phyloP scores from a whole-genome alignment of 2,888 invertebrate species.

The Hipparchia sbordonii region DNA sequence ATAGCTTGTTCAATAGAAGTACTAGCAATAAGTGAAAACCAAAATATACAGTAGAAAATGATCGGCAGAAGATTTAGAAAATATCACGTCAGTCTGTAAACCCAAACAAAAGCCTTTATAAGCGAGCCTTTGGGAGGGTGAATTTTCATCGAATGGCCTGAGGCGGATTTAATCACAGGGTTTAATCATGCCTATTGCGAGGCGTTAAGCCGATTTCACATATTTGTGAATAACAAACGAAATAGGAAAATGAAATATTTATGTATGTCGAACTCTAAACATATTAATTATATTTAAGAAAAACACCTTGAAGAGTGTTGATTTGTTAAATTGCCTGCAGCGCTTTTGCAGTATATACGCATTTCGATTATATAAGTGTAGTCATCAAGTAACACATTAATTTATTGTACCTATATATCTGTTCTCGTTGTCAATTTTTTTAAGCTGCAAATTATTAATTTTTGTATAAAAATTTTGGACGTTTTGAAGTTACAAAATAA shows the following conservation, averaged over 20 bases:
- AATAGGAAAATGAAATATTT: background rate
- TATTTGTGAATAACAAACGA: background rate
- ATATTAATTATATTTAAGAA: background rate
- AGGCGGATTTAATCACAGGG: slow-evolving; percentile 16
- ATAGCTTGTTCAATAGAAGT: too few species aligned
- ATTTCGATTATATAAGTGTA: too few species aligned
- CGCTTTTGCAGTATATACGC: too few species aligned
- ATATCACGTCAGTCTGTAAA: background rate
- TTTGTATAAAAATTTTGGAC: too few species aligned
- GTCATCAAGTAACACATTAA: too few species aligned
- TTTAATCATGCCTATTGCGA: slow-evolving; percentile 6
- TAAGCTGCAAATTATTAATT: too few species aligned
- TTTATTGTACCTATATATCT: too few species aligned
- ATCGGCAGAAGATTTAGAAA: background rate
- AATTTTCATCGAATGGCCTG: slow-evolving; percentile 14
- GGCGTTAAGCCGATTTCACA: background rate
- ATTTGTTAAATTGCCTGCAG: too few species aligned
- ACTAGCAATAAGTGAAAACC: too few species aligned
- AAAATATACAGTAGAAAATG: background rate
- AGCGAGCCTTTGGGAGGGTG: slow-evolving; percentile 9
- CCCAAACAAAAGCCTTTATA: slow-evolving; percentile 8
- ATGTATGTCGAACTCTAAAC: background rate
- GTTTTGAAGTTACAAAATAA: too few species aligned
- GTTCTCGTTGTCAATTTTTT: too few species aligned
- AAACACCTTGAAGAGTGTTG: too few species aligned